A percentile compares a stretch with the other conserved stretches of the same genome.
Evolutionary conservation across 2,797 vertebrate species (phyloP).

Genomic region (Notolepis coatsorum): DNA sequence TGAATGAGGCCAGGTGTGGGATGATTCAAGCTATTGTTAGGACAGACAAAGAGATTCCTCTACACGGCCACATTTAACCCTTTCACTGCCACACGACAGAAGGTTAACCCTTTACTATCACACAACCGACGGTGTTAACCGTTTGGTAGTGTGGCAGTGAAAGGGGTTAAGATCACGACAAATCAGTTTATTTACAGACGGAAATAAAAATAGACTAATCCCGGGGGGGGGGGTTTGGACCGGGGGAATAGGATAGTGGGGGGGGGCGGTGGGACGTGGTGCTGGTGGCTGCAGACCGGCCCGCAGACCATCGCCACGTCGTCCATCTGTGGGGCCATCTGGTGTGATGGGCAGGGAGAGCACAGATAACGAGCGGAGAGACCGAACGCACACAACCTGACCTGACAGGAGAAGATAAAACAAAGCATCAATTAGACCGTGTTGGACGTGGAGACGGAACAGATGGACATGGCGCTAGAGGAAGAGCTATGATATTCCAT

Average conservation of each 20-base stretch:
- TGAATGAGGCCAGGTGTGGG: too few species aligned
- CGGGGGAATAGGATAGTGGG: conserved; percentile 66
- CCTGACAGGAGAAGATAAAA: conserved; percentile 31
- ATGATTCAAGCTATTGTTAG: too few species aligned
- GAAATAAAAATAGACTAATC: conserved; percentile 69
- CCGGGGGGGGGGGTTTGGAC: conserved; percentile 62
- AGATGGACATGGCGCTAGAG: too few species aligned
- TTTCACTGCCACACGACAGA: too few species aligned
- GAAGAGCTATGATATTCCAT: too few species aligned
- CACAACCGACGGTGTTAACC: too few species aligned
- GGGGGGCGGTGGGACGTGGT: conserved; percentile 59
- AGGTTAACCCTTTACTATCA: too few species aligned
- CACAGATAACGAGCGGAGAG: conserved; percentile 40
- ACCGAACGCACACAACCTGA: conserved; percentile 23
- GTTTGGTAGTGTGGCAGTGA: conserved; percentile 56
- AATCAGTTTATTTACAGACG: conserved; percentile 65
- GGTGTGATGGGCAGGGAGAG: conserved; percentile 53
- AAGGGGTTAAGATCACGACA: conserved; percentile 35
- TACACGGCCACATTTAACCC: background rate
- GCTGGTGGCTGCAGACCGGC: conserved; percentile 67
- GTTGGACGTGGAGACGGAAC: background rate
- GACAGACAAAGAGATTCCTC: too few species aligned
- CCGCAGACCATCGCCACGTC: conserved; percentile 63
- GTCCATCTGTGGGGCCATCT: conserved; percentile 86
- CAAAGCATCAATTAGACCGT: conserved; percentile 11